Conservation (phyloP, 2,888 invertebrate species). For the Agrenia bidenticulata region DNA sequence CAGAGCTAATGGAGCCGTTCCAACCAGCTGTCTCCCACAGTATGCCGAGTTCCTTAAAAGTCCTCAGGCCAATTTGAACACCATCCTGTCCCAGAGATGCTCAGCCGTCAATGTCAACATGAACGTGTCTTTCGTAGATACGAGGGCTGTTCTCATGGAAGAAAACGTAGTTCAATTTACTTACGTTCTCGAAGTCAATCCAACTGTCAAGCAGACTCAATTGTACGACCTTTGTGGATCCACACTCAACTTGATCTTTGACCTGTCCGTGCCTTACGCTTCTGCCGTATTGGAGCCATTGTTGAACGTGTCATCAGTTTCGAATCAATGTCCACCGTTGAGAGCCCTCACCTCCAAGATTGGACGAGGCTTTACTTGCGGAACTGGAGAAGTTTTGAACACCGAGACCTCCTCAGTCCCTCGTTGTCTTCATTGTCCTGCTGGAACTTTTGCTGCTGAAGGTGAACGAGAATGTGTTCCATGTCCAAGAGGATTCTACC, state of each 20-base stretch:
- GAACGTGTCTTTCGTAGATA: constrained; percentile 85
- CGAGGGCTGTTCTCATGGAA: constrained; percentile 74
- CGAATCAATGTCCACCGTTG: constrained; percentile 88
- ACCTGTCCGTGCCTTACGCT: constrained; percentile 87
- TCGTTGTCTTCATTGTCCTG: constrained; percentile 93
- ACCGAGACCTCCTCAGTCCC: constrained; percentile 90
- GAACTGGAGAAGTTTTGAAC: constrained; percentile 88
- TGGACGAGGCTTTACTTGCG: constrained; percentile 87
- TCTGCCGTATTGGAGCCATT: constrained; percentile 86
- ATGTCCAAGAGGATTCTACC: constrained; percentile 90
- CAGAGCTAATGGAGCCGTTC: constrained; percentile 85
- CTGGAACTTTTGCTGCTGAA: constrained; percentile 88
- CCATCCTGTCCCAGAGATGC: constrained; percentile 82
- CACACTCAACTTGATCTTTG: constrained; percentile 88
- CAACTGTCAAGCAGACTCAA: constrained; percentile 84
- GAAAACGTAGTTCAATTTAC: constrained; percentile 84
- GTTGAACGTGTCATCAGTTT: constrained; percentile 83
- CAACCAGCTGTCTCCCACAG: constrained; percentile 77
- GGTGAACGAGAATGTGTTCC: constrained; percentile 88
- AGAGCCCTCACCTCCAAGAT: constrained; percentile 82
- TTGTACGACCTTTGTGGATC: constrained; percentile 93
- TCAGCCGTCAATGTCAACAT: constrained; percentile 93
- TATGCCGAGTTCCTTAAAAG: constrained; percentile 72
- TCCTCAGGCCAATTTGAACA: constrained; percentile 76
- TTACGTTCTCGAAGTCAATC: constrained; percentile 82